Base-by-base conservation (phyloP, 2,113 vertebrate species). In the Ameiurus melas region DNA sequence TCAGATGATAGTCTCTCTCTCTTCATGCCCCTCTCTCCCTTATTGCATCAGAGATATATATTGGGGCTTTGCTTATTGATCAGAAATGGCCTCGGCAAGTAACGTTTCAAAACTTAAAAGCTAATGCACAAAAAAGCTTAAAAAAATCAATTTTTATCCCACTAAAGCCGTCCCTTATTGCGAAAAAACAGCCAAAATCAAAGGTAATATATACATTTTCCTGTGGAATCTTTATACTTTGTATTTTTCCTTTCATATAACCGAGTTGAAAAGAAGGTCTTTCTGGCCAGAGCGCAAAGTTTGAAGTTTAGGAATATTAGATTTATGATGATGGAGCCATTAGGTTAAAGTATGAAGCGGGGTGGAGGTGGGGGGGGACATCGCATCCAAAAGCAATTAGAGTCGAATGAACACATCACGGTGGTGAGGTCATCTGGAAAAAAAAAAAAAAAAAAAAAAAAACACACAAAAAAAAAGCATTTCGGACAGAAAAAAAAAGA, bases 141-240 rank as follows among this genome's bases (percentile, higher is more conserved):
- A 86, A 94, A 96, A 96, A 95, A 96, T 96, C 95, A 96, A 96
- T 96, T 93, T 94, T 95, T 95, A 95, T 95, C 95, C 92, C 94
- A 94, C 95, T 96, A 95, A 93, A 95, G 94, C 93, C 39, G 85
- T 85, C 92, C 92, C 93, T 93, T 94, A 94, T 93, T 94, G 94
- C 92, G 89, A 91, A 92, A 95, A 95, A 95, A 95, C 91, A 95
- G 94, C 94, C 93, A 95, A 95, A 96, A 95, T 96, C 95, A 95
- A 95, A 96, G 94, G 93, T 90, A 94, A 96, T 95, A 95, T 93
- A 94, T 96, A 95, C 94, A 93, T 96, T 96, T 96, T 94, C 92
- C 93, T 70, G 92, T 92, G 93, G 94, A 95, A 95, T 95, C 94
- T 93, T 93, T 93, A 62, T 25, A 92, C 93, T 95, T 96, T 47